Percentiles rank a stretch among this genome's conserved stretches.
These are phyloP conservation scores for Proteles cristata DNA, from an alignment of 2,113 vertebrate species.

Conservation along the genomic window DNA sequence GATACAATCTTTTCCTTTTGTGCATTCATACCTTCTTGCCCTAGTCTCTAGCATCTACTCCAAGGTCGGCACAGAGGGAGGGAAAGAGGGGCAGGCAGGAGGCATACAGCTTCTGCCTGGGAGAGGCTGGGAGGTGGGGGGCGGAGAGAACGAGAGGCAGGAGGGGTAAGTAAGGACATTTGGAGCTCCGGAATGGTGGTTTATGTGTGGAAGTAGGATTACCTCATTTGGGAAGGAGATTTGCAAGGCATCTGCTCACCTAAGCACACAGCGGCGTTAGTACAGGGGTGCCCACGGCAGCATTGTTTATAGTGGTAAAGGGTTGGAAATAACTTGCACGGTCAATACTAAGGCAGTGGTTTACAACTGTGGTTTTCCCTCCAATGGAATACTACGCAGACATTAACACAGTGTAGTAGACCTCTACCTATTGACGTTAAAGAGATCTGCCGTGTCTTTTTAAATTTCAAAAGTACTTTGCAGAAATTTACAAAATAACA, in stretches of 20 bases:
- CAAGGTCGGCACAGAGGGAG: background rate
- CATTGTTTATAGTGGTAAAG: background rate
- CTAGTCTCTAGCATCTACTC: fast-evolving
- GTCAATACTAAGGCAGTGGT: background rate
- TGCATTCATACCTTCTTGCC: background rate
- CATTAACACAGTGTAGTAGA: background rate
- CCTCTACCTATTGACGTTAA: background rate
- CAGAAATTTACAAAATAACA: background rate
- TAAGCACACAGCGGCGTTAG: fast-evolving
- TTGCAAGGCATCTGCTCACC: fast-evolving
- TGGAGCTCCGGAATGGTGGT: background rate
- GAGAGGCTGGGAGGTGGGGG: background rate
- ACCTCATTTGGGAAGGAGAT: background rate
- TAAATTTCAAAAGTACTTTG: background rate
- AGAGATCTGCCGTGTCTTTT: background rate
- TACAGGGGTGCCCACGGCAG: too few relatives aligned
- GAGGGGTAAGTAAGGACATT: too few relatives aligned
- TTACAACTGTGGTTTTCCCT: background rate
- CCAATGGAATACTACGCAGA: background rate
- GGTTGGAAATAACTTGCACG: too few relatives aligned
- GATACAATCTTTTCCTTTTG: background rate
- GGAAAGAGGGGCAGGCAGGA: background rate
- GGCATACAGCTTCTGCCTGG: background rate
- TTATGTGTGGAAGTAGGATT: background rate
- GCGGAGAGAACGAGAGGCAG: background rate